Evolutionary conservation across 1,140 invertebrate species (phyloP).

Genomic region (Aporrectodea caliginosa): DNA sequence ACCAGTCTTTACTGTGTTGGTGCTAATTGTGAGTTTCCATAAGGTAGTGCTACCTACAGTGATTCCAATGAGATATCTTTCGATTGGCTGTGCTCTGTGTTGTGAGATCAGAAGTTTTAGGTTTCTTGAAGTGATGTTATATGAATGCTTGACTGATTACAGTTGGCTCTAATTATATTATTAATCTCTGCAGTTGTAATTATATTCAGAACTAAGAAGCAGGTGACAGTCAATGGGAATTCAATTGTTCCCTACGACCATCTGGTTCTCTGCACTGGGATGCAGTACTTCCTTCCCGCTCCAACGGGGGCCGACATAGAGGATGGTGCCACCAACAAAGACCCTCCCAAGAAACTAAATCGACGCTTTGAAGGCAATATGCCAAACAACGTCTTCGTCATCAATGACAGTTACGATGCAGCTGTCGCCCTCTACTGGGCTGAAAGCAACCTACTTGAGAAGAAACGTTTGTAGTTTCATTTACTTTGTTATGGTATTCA

Average conservation of each 20-base stretch:
- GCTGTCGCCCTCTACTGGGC: conserved; percentile 48
- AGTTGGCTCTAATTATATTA: background rate
- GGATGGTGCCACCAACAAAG: conserved; percentile 24
- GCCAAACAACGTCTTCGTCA: conserved; percentile 49
- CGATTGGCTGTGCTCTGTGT: no score
- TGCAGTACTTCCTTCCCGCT: conserved; percentile 49
- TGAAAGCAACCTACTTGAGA: conserved; percentile 42
- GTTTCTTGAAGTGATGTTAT: no score
- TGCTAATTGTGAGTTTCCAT: no score
- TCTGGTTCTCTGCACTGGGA: conserved; percentile 50
- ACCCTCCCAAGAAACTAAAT: conserved; percentile 39
- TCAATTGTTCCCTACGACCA: conserved; percentile 53
- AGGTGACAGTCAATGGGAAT: conserved; percentile 46
- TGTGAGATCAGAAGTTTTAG: no score
- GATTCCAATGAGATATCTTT: no score
- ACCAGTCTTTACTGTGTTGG: no score
- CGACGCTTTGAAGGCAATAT: conserved; percentile 38
- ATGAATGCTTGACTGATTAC: background rate
- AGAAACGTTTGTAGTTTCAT: conserved; percentile 40
- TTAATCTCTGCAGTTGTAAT: conserved; percentile 14
- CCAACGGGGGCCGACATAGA: conserved; percentile 44
- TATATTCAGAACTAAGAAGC: conserved; percentile 49
- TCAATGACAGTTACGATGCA: conserved; percentile 54
- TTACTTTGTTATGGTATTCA: conserved; percentile 9
- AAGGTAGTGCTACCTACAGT: no score